Evolutionary conservation across 2,888 invertebrate species (phyloP).

Genomic region (Lochmaea crataegi): DNA sequence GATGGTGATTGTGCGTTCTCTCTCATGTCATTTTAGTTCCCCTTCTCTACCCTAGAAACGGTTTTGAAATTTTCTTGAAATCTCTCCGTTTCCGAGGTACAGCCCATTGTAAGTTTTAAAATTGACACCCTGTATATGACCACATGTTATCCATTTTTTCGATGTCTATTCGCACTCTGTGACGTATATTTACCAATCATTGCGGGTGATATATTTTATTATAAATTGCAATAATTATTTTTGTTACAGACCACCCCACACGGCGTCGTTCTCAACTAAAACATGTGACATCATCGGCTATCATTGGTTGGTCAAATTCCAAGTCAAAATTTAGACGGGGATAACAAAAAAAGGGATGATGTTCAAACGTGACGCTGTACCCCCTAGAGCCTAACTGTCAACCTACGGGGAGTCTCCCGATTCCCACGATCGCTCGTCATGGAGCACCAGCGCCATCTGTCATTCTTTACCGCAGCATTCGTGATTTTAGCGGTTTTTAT

Average conservation of each 20-base stretch:
- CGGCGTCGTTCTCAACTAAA: background rate
- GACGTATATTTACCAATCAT: too few species aligned
- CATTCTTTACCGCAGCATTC: constrained; percentile 1
- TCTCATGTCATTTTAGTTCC: too few species aligned
- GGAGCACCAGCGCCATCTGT: constrained; percentile 11
- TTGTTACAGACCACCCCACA: constrained; percentile 10
- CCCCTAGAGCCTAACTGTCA: constrained; percentile 22
- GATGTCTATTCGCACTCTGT: too few species aligned
- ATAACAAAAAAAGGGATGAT: background rate
- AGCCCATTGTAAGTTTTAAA: too few species aligned
- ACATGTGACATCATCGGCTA: constrained; percentile 13
- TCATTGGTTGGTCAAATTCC: constrained; percentile 1
- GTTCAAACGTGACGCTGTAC: background rate
- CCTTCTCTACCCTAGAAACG: too few species aligned
- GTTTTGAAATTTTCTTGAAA: too few species aligned
- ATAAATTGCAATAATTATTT: background rate
- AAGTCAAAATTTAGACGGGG: background rate
- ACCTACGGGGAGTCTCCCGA: constrained; percentile 14
- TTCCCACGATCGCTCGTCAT: constrained; percentile 1
- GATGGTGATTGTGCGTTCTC: too few species aligned
- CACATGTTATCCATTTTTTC: constrained; percentile 26
- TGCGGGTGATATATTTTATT: too few species aligned
- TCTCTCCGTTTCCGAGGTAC: too few species aligned
- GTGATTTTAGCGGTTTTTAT: background rate
- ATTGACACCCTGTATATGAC: too few species aligned